Evolutionary conservation across 1,140 invertebrate species (phyloP).

Genomic region (Drosophila ironensis): DNA sequence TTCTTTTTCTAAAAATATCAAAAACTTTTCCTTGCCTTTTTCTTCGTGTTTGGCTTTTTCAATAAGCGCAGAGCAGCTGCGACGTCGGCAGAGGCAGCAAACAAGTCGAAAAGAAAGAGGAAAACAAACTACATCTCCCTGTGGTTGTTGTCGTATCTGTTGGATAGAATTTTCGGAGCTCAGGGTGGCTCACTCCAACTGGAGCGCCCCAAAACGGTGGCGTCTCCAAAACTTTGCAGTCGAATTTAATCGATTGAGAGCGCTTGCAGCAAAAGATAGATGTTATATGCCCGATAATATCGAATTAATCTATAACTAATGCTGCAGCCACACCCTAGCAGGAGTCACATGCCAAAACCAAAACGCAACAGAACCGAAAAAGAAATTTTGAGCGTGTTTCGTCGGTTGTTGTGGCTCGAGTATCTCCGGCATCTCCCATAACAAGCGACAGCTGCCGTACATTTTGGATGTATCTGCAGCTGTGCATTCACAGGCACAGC

Average conservation of each 20-base stretch:
- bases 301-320: no score
- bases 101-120: constrained; percentile 42
- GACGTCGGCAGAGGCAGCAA: constrained; percentile 19
- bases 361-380: constrained; percentile 20
- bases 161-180: constrained; percentile 12
- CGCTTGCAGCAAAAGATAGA: no score
- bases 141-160: constrained; percentile 10
- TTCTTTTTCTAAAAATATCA: constrained; percentile 66
- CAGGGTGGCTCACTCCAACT: constrained; percentile 27
- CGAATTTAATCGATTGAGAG: no score
- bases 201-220: neutral
- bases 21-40: constrained; percentile 23
- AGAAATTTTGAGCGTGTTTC: constrained; percentile 50
- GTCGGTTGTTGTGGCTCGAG: constrained; percentile 16
- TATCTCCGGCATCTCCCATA: constrained; percentile 21
- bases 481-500: constrained; percentile 32
- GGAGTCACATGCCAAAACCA: constrained; percentile 34
- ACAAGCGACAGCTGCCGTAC: constrained; percentile 58
- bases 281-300: no score
- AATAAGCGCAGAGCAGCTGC: constrained; percentile 36
- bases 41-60: constrained; percentile 29
- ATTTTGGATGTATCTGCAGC: constrained; percentile 68
- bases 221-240: no score
- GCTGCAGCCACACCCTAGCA: constrained; percentile 25
- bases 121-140: constrained; percentile 35